phyloP scores from a whole-genome alignment of 2,113 vertebrate species.

The Mesoclemmys tuberculata region DNA sequence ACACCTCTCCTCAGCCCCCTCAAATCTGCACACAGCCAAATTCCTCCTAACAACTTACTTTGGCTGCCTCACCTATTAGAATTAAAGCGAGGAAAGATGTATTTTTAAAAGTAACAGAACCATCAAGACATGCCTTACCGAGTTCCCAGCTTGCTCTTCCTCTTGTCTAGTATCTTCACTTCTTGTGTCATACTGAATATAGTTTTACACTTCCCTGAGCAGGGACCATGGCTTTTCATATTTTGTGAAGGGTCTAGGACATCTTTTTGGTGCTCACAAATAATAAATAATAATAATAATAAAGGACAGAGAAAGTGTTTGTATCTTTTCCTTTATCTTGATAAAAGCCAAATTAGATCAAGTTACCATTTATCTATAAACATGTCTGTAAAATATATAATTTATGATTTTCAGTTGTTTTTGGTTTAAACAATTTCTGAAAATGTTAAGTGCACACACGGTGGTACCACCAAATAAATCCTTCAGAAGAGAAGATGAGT shows the following conservation, averaged over 20 bases:
- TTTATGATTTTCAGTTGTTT: neutral
- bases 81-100: neutral
- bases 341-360: neutral
- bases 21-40: neutral
- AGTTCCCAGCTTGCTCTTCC: neutral
- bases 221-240: neutral
- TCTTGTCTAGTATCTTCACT: neutral
- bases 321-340: neutral
- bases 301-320: neutral
- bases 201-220: neutral
- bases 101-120: neutral
- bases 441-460: neutral
- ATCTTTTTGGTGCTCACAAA: neutral
- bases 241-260: neutral
- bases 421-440: neutral
- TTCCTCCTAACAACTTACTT: neutral
- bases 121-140: neutral
- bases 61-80: conserved; percentile 9
- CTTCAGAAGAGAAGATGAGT: neutral
- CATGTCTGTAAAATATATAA: neutral
- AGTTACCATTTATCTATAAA: neutral
- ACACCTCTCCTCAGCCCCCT: neutral
- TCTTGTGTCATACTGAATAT: neutral
- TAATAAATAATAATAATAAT: neutral
- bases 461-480: neutral